Evolutionary conservation across 2,797 vertebrate genomes (phyloP).

Genomic region (Mus minutoides): DNA sequence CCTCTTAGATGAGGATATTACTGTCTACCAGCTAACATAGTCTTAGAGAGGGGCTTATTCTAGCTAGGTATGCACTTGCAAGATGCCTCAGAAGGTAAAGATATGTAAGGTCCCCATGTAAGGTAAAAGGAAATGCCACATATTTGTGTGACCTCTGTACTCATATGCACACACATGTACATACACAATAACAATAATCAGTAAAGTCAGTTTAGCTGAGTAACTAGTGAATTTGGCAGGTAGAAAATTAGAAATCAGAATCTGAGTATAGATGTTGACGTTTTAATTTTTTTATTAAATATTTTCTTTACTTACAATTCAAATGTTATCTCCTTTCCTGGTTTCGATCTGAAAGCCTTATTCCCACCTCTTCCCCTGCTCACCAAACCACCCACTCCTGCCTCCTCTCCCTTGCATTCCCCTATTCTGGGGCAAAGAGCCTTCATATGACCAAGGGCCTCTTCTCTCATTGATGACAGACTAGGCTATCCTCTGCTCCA

Average conservation of each 20-base stretch:
- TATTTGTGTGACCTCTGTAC: background rate
- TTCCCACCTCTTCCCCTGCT: no score
- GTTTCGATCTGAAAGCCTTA: no score
- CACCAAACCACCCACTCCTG: no score
- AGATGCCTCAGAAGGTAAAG: no score
- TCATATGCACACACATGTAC: background rate
- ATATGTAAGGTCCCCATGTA: background rate
- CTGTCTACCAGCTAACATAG: background rate
- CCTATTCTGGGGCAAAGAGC: no score
- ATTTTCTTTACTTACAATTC: no score
- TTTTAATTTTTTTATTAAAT: background rate
- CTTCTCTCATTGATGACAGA: no score
- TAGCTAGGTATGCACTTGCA: background rate
- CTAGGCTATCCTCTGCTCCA: no score
- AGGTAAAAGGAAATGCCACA: background rate
- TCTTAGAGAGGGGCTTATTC: background rate
- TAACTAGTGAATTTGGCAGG: background rate
- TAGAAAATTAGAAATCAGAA: background rate
- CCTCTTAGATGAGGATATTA: background rate
- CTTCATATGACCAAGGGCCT: no score
- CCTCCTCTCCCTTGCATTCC: no score
- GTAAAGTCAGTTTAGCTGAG: background rate
- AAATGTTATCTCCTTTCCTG: no score
- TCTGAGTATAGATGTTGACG: background rate
- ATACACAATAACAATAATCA: background rate